Conservation (phyloP, 2,797 vertebrate species). For the Hylomyscus alleni region DNA sequence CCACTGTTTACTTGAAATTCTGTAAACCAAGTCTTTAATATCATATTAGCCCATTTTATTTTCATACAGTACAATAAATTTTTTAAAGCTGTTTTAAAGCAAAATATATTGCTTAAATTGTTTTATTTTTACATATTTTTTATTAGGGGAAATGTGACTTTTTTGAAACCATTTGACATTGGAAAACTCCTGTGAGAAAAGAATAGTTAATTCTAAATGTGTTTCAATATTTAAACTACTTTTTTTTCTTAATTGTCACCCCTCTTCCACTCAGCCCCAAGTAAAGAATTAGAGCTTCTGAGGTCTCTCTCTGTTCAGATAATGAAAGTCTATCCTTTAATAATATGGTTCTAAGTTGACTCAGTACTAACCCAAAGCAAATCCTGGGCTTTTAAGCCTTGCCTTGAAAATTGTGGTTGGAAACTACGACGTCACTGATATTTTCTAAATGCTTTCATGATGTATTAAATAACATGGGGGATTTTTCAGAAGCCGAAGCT, state of each 20-base stretch:
- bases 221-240: not conserved
- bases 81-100: not conserved
- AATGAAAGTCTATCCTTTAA: not conserved
- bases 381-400: constrained; percentile 62
- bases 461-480: constrained; percentile 1
- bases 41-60: not conserved
- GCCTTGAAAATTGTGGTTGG: constrained; percentile 54
- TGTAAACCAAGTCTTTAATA: not conserved
- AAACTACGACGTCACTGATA: constrained; percentile 48
- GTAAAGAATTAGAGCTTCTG: constrained; percentile 43
- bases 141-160: constrained; percentile 1
- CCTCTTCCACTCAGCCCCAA: not conserved
- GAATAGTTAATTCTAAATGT: constrained; percentile 36
- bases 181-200: not conserved
- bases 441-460: constrained; percentile 54
- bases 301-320: constrained; percentile 64
- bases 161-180: not conserved
- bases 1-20: not conserved
- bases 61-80: not conserved
- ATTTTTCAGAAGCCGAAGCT: not conserved
- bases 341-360: constrained; percentile 44
- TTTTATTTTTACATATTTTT: constrained; percentile 1
- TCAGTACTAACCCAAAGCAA: constrained; percentile 72
- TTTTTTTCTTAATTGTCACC: not conserved
- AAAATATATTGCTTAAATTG: not conserved